Percentiles rank a stretch among this genome's conserved stretches.
phyloP scores from a whole-genome alignment of 35 echinoderm and acorn worm genomes.

The Acanthaster planci region DNA sequence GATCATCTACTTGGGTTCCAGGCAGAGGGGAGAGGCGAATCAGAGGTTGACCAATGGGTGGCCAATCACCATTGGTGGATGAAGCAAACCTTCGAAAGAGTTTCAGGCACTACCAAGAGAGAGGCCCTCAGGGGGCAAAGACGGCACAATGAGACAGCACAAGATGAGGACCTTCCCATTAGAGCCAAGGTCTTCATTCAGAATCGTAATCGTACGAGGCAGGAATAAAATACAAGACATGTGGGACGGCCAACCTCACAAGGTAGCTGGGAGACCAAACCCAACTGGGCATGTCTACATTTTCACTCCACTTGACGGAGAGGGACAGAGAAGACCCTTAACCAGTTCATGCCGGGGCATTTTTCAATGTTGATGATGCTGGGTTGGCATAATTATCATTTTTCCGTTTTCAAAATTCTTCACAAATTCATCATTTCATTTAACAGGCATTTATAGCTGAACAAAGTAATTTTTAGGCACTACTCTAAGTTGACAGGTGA shows the following conservation, averaged over 20 bases:
- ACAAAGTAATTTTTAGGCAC: too few species aligned
- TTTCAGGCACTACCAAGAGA: slow-evolving; percentile 43
- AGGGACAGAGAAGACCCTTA: neutral
- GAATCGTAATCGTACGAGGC: slow-evolving; percentile 17
- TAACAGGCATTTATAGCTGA: too few species aligned
- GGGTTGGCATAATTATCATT: too few species aligned
- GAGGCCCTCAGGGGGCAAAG: slow-evolving; percentile 40
- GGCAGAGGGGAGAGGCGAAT: neutral
- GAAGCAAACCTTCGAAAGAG: slow-evolving; percentile 32
- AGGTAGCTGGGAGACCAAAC: neutral
- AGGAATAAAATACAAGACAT: slow-evolving; percentile 12
- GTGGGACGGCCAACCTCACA: neutral
- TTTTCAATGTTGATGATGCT: too few species aligned
- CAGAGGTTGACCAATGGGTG: slow-evolving; percentile 28
- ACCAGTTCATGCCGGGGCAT: too few species aligned
- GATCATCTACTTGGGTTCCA: slow-evolving; percentile 48
- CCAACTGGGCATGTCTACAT: neutral
- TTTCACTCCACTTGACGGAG: neutral
- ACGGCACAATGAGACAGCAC: slow-evolving; percentile 21
- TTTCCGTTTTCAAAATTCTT: too few species aligned
- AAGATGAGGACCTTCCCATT: slow-evolving; percentile 21
- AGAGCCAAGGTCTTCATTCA: slow-evolving; percentile 44
- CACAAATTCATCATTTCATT: too few species aligned
- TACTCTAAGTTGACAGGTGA: too few species aligned
- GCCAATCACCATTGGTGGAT: slow-evolving; percentile 48